Base-by-base conservation (phyloP, 1,140 invertebrate species). In the Lordiphosa mommai region DNA sequence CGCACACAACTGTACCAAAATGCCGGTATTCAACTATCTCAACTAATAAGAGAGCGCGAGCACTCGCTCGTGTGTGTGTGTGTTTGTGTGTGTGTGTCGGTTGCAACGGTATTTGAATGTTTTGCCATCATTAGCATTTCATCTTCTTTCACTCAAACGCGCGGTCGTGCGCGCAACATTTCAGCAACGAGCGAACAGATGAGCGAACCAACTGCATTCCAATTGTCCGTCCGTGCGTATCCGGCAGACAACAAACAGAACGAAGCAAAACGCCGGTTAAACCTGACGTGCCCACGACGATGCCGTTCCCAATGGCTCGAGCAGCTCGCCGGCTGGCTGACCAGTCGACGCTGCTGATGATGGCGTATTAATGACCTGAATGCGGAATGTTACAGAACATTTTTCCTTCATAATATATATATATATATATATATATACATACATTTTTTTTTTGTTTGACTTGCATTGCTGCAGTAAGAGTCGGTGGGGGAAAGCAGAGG, bases 331-430 rank as follows among this genome's bases (percentile, higher is more conserved):
- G n/a, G 14, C 12, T 29, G 38, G 32, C 33, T 58, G 37, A 8
- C 17, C 32, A 34, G 5, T 36, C 20, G 20, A 23, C 20, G 20
- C 20, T 33, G 37, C 63, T 63, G 66, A 63, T 84, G 77, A 82
- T 82, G 77, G 76, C 72, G 77, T 77, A 82, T 84, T 82, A 82
- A 82, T 82, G 76, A 82, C 72, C 67, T 80, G 76, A 82, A 82
- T 84, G 61, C 59, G 76, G 76, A 84, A 82, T 82, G 77, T 72
- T 77, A 80, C 74, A 74, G 70, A 73, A 46, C 60, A 66, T 57
- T 43, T 43, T 43, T 43, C 40, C 12, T 7, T 17, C 50, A 16
- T 32, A n/a, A n/a, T n/a, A n/a, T n/a, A n/a, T n/a, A n/a, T n/a
- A n/a, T n/a, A n/a, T n/a, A n/a, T n/a, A n/a, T n/a, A n/a, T n/a